A percentile compares a stretch with the other conserved stretches of the same genome.
These are phyloP conservation scores for Nannobrachium achirus DNA, from an alignment of 2,113 vertebrate genomes.

Conservation along the genomic window DNA sequence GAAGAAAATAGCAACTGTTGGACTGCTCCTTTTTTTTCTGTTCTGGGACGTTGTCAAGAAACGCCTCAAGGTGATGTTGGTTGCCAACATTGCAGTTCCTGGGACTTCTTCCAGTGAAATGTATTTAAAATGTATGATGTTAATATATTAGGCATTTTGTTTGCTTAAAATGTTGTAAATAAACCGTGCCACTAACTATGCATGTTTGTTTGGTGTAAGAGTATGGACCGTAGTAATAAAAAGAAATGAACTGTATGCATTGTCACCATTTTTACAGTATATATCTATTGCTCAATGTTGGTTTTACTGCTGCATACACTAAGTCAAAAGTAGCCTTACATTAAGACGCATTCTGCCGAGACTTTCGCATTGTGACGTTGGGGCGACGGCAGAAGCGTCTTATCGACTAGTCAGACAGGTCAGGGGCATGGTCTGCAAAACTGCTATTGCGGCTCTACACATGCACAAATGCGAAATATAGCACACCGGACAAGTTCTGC, in stretches of 20 bases:
- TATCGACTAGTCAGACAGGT: no score
- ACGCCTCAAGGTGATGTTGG: constrained; percentile 49
- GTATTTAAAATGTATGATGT: constrained; percentile 64
- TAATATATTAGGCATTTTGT: constrained; percentile 47
- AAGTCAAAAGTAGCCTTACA: no score
- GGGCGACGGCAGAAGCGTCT: no score
- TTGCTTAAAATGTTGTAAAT: constrained; percentile 67
- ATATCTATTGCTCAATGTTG: neutral
- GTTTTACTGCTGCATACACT: no score
- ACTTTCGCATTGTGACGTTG: no score
- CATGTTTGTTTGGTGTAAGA: constrained; percentile 79
- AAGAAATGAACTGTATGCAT: constrained; percentile 42
- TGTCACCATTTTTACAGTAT: constrained; percentile 6
- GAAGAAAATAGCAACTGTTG: neutral
- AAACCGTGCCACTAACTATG: constrained; percentile 70
- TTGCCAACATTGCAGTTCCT: constrained; percentile 34
- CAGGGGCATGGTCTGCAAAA: no score
- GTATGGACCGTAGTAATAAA: constrained; percentile 77
- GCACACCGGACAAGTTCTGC: no score
- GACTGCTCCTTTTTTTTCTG: constrained; percentile 31
- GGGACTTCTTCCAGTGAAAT: constrained; percentile 61
- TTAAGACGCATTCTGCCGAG: no score
- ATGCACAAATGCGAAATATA: no score
- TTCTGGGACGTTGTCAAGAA: constrained; percentile 27
- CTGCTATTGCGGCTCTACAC: no score